Evolutionary conservation across 2,888 invertebrate species (phyloP).

Genomic region (Folsomia manolachei): DNA sequence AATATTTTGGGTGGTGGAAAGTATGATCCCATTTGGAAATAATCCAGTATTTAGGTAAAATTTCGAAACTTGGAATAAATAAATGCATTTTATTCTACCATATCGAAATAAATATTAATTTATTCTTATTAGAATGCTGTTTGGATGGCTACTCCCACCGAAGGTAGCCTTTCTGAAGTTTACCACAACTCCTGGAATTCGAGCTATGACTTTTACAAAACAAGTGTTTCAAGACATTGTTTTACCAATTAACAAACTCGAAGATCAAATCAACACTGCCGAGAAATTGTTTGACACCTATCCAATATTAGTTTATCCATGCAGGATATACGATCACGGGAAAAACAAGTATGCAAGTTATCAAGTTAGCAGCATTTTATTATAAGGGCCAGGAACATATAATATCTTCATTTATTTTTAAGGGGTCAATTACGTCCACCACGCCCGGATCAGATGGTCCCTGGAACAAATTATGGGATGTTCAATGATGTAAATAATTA

Average conservation of each 20-base stretch:
- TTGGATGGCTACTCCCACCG: slow-evolving; percentile 68
- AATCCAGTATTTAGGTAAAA: slow-evolving; percentile 59
- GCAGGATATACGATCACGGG: slow-evolving; percentile 65
- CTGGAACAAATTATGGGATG: slow-evolving; percentile 67
- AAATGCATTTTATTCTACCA: too few relatives aligned
- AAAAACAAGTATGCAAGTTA: slow-evolving; percentile 52
- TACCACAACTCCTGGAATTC: slow-evolving; percentile 66
- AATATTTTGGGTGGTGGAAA: slow-evolving; percentile 71
- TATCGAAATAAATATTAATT: slow-evolving; percentile 7
- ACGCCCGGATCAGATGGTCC: slow-evolving; percentile 60
- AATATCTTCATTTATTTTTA: background rate
- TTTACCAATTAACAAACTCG: slow-evolving; percentile 59
- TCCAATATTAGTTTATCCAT: slow-evolving; percentile 68
- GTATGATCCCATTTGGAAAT: slow-evolving; percentile 70
- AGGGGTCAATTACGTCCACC: slow-evolving; percentile 63
- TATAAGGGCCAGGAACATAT: too few relatives aligned
- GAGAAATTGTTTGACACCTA: slow-evolving; percentile 65
- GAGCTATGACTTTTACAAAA: slow-evolving; percentile 66
- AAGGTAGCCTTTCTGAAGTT: slow-evolving; percentile 71
- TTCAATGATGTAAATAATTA: slow-evolving; percentile 60
- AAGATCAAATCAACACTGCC: slow-evolving; percentile 63
- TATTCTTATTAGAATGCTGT: slow-evolving; percentile 55
- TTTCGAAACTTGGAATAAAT: background rate
- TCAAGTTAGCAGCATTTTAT: background rate
- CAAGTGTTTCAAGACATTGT: background rate